Evolutionary conservation across 2,888 invertebrate genomes (phyloP), one percentile per base, ranked within the genome.

Genomic region (Drosophila atripex): DNA sequence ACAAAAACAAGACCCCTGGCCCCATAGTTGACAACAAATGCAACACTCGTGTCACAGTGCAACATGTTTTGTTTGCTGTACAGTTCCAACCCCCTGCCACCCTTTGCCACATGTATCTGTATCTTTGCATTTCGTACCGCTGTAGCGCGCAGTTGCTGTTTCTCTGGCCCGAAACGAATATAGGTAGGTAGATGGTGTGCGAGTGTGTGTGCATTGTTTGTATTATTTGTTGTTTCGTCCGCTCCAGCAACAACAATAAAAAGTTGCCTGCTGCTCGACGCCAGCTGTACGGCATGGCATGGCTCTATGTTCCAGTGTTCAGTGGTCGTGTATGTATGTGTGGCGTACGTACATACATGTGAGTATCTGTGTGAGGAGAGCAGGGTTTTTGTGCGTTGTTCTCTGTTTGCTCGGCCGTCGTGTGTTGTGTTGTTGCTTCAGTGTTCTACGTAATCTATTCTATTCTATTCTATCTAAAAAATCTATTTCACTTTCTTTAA

Each of bases 391-490:
- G 71, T 80, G 70, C 66, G 79, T 83, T 86, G 76, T 80, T 82
- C 82, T 82, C 82, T 86, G 87, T 87, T 82, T 87, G 82, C 82
- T 80, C 71, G 69, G 41, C 58, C 49, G 50, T 38, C 45, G 53
- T 54, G 47, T 57, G 41, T 45, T 38, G 23, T 65, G 64, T 50
- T 83, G 65, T 74, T 84, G 80, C 57, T 71, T 52, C 63, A 75
- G 80, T 86, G 89, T 88, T 88, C 89, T 86, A 82, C 88, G 86
- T 86, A 71, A n/a, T n/a, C n/a, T n/a, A n/a, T n/a, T n/a, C n/a
- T n/a, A n/a, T n/a, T n/a, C n/a, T n/a, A n/a, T n/a, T n/a, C n/a
- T n/a, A n/a, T n/a, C n/a, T n/a, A n/a, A n/a, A n/a, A n/a, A n/a
- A n/a, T n/a, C n/a, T n/a, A n/a, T n/a, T n/a, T n/a, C n/a, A n/a